A percentile compares a stretch with the other conserved stretches of the same genome.
Evolutionary conservation across 2,797 vertebrate genomes (phyloP).

Genomic region (Tarsius wallacei): DNA sequence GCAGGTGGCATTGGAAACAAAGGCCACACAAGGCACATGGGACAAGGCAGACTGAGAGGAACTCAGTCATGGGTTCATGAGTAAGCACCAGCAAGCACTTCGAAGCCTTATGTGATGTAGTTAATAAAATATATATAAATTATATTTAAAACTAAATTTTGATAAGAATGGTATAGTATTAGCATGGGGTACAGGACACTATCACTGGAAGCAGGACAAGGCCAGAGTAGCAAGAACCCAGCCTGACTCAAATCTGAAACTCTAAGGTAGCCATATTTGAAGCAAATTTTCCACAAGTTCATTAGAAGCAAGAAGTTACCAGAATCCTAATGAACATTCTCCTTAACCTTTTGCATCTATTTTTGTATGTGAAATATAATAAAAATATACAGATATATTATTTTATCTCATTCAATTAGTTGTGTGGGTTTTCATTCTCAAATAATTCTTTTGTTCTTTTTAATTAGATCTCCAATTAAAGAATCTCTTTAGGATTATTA

Average conservation of each 20-base stretch:
- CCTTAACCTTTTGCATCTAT: neutral
- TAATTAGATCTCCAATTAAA: neutral
- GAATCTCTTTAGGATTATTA: neutral
- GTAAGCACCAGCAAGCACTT: neutral
- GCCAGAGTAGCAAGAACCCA: neutral
- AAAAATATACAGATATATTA: neutral
- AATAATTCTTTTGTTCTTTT: conserved; percentile 29
- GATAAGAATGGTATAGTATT: neutral
- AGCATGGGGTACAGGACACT: neutral
- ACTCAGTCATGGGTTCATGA: neutral
- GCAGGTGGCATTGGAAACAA: neutral
- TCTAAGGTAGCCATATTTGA: neutral
- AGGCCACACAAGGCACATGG: neutral
- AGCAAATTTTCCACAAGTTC: neutral
- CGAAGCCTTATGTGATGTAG: neutral
- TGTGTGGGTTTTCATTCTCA: neutral
- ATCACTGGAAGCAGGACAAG: neutral
- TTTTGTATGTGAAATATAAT: conserved; percentile 18
- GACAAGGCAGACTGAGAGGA: accelerated
- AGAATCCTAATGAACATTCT: neutral
- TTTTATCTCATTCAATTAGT: neutral
- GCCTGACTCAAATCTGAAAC: neutral
- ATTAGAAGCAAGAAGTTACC: neutral
- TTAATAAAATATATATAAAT: neutral
- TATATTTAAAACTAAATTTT: neutral